Evolutionary conservation across 2,888 invertebrate species (phyloP), one percentile per base, ranked within the genome.

Genomic region (Steinernema scapterisci): DNA sequence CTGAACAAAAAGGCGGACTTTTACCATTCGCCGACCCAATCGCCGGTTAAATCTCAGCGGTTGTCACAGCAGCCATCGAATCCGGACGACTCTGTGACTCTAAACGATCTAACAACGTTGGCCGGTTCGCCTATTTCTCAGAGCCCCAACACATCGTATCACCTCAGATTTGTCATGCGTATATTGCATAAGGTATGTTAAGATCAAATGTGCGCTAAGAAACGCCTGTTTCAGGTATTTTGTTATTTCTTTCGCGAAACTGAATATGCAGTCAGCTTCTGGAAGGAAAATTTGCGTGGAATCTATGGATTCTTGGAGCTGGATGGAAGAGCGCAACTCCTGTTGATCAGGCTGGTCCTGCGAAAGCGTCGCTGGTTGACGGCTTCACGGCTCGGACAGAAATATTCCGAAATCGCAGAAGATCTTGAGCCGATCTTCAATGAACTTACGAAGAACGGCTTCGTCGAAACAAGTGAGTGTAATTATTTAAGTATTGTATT

Each of bases 181-280:
- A 63, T 63, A 3, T 25, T 63, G 21, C 63, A 63, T 16, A 63
- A 63, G 16, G 63, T 63, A 21, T 9, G 38, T 38, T 6, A 2
- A 48, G 48, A 5, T 2, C 48, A 7, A 7, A 48, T 19, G 9
- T 38, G 48, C 5, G 7, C 16, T 5, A 48, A 48, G 48, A 5
- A 48, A 5, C 7, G 13, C 48, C 16, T 7, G 1, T 38, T 63
- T 63, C n/a, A 63, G 63, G 63, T 63, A 3, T 63, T 63, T 31
- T 63, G 63, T 63, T 31, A 31, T 27, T 63, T 63, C 27, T 63
- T 63, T n/a, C 63, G 63, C 9, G 63, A 63, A 31, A 31, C 31
- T n/a, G 13, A 25, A 5, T 16, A 13, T 16, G 27, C 63, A 2
- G 5, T 13, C 16, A 27, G 16, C 16, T 63, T 63, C 38, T 63